Base-by-base conservation (phyloP, 1,140 invertebrate species). In the Eubasilissa regina region DNA sequence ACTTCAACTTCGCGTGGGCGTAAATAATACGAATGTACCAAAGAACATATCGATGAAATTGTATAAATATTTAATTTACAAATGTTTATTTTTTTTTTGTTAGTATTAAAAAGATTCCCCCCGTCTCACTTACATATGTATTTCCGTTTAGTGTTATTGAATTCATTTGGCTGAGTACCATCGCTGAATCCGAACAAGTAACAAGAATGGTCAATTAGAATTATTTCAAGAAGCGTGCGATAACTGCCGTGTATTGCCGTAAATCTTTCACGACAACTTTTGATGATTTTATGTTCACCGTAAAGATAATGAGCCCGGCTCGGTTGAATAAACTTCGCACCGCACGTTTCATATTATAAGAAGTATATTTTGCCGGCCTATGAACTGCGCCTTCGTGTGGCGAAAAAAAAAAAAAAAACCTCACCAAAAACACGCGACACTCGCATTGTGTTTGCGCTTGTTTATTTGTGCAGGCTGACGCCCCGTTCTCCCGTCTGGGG, bases 391-490 rank as follows among this genome's bases (percentile, higher is more conserved):
- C 58, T 64, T 64, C 35, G 13, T 43, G 35, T 15, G 48, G 25
- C 25, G 25, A 35, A 35, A 35, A 35, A 35, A 35, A 6, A 35
- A 35, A 35, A 8, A 51, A 64, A 64, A 64, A 25, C 13, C 4
- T 11, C 10, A 9, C 19, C 35, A 43, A 51, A 64, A 64, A 64
- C 60, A 43, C 21, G 60, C 60, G 25, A 64, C 60, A 64, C 35
- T 64, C 58, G 25, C 60, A 64, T 64, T 43, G 19, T 64, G 60
- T 44, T 58, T 19, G 6, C n/a, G n/a, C 10, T 58, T 15, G 55
- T 58, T 19, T 19, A 58, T 58, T 58, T 58, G 55, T 58, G 17
- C 55, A 21, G 17, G 55, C 55, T 21, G 9, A 58, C 9, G 17
- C 12, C 55, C 17, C 55, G 17, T 10, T 21, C 55, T 58, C 17